Evolutionary conservation across 2,797 vertebrate genomes (phyloP).

Genomic region (Menidia menidia): DNA sequence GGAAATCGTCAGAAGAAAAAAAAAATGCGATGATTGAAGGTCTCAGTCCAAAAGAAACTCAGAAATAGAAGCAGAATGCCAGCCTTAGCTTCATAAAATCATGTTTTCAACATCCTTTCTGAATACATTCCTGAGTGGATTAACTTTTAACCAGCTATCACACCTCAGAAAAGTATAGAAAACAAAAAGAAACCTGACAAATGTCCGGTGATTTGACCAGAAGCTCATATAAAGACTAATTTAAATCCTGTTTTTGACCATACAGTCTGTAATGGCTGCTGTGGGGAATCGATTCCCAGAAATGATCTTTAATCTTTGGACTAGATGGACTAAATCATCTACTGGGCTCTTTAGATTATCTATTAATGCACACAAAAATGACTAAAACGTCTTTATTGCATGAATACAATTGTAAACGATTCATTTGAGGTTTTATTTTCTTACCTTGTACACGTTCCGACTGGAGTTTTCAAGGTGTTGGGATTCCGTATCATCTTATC

Average conservation of each 20-base stretch:
- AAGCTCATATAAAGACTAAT: slow-evolving; percentile 84
- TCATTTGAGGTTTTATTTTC: slow-evolving; percentile 23
- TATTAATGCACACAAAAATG: slow-evolving; percentile 64
- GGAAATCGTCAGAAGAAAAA: slow-evolving; percentile 40
- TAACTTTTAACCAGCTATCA: slow-evolving; percentile 53
- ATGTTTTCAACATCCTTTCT: slow-evolving; percentile 46
- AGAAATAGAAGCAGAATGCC: slow-evolving; percentile 45
- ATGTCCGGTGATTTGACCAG: slow-evolving; percentile 71
- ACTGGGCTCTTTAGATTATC: slow-evolving; percentile 64
- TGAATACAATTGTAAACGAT: slow-evolving; percentile 18
- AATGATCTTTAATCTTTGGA: slow-evolving; percentile 81
- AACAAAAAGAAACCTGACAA: slow-evolving; percentile 81
- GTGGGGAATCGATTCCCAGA: slow-evolving; percentile 70
- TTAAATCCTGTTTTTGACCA: slow-evolving; percentile 80
- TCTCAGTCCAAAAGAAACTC: slow-evolving; percentile 54
- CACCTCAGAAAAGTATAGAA: slow-evolving; percentile 57
- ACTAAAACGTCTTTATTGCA: slow-evolving; percentile 39
- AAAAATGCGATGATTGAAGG: slow-evolving; percentile 37
- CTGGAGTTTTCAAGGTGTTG: slow-evolving; percentile 95
- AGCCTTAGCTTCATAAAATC: slow-evolving; percentile 37
- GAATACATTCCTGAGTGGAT: slow-evolving; percentile 26
- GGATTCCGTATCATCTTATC: slow-evolving; percentile 99
- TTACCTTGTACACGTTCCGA: slow-evolving; percentile 97
- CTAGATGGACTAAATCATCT: slow-evolving; percentile 72
- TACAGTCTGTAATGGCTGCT: slow-evolving; percentile 78